A percentile compares a stretch with the other conserved stretches of the same genome.
phyloP scores from a whole-genome alignment of 2,888 invertebrate species.

The Eristalis pertinax region DNA sequence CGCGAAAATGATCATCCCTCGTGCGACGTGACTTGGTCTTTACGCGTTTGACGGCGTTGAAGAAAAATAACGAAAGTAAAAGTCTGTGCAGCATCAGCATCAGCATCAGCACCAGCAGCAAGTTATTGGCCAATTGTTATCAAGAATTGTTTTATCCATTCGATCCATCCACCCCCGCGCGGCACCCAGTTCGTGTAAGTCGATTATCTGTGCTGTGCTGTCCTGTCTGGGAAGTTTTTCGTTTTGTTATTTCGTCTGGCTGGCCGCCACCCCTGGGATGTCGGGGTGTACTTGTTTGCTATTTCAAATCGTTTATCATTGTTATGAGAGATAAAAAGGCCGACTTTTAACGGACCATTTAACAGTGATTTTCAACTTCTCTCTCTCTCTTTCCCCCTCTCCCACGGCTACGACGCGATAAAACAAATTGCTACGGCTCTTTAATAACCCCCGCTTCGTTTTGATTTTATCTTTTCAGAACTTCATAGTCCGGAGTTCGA shows the following conservation, averaged over 20 bases:
- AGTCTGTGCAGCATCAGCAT: conserved; percentile 26
- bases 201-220: conserved; percentile 52
- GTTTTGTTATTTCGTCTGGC: conserved; percentile 51
- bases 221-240: conserved; percentile 69
- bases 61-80: conserved; percentile 29
- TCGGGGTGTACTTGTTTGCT: conserved; percentile 21
- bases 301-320: conserved; percentile 76
- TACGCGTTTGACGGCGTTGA: conserved; percentile 38
- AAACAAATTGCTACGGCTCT: conserved; percentile 42
- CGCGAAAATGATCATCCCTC: conserved; percentile 56
- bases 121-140: conserved; percentile 65
- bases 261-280: background rate
- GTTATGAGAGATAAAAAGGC: conserved; percentile 77
- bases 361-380: conserved; percentile 61
- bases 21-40: conserved; percentile 53
- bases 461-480: conserved; percentile 83
- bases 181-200: too few relatives aligned
- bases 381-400: too few relatives aligned
- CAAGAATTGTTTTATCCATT: conserved; percentile 65
- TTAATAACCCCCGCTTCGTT: conserved; percentile 20
- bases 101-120: conserved; percentile 17
- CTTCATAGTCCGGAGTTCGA: conserved; percentile 97
- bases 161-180: conserved; percentile 19
- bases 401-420: conserved; percentile 2
- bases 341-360: conserved; percentile 80